phyloP scores from a whole-genome alignment of 2,113 vertebrate species.

The Falcunculus frontatus region DNA sequence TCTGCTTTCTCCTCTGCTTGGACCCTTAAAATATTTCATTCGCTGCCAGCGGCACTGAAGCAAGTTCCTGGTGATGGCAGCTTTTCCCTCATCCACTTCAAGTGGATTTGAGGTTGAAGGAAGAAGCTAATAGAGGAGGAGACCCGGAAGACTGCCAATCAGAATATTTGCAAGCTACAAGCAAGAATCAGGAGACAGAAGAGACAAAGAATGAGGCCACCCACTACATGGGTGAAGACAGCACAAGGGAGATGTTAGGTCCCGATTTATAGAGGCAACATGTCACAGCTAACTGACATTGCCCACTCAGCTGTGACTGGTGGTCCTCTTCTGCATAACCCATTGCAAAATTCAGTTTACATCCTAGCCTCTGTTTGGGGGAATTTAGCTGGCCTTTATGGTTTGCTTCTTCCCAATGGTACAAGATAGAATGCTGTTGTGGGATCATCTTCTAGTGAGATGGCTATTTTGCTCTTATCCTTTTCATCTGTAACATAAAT shows the following conservation, averaged over 20 bases:
- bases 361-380: not conserved
- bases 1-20: not conserved
- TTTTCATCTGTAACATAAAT: not conserved
- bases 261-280: not conserved
- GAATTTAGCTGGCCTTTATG: not conserved
- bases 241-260: not conserved
- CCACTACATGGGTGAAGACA: not conserved
- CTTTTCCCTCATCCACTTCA: not conserved
- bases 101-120: not conserved
- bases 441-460: not conserved
- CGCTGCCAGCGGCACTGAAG: not conserved
- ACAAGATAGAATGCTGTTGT: not conserved
- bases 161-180: not conserved
- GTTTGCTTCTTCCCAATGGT: not conserved
- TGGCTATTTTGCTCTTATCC: not conserved
- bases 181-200: not conserved
- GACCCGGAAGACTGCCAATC: not conserved
- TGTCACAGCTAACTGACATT: not conserved
- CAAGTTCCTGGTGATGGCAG: not conserved
- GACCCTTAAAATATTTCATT: not conserved
- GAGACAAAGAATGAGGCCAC: not conserved
- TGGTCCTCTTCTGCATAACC: not conserved
- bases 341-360: not conserved
- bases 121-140: not conserved
- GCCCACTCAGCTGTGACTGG: not conserved